These are phyloP conservation scores for Bufo bufo DNA, from an alignment of 2,113 vertebrate species.

Conservation along the genomic window DNA sequence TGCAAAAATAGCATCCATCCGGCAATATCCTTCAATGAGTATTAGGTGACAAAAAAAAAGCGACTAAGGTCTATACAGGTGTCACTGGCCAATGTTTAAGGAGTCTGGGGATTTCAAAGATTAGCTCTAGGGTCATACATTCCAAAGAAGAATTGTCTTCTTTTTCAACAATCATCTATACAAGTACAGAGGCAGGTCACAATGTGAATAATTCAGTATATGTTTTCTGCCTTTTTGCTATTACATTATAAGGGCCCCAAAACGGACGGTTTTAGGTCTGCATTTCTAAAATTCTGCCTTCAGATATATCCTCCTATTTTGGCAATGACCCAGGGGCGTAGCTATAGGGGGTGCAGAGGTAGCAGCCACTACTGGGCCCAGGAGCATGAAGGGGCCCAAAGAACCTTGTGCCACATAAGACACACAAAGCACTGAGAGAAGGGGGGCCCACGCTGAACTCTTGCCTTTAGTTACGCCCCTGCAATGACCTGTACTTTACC, in stretches of 20 bases:
- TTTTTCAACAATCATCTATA: not conserved
- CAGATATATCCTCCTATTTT: not conserved
- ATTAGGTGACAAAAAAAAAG: too few species aligned
- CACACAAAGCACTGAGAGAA: too few species aligned
- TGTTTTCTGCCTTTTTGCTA: slow-evolving; percentile 31
- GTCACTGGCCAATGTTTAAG: too few species aligned
- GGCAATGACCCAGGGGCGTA: slow-evolving; percentile 13
- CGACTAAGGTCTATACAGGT: too few species aligned
- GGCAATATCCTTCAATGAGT: too few species aligned
- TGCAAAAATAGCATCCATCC: too few species aligned
- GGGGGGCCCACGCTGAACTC: too few species aligned
- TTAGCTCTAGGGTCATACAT: slow-evolving; percentile 6
- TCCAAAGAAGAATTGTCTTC: slow-evolving; percentile 15
- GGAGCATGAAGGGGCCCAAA: too few species aligned
- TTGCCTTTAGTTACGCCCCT: too few species aligned
- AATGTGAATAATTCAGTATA: not conserved
- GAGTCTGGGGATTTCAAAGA: not conserved
- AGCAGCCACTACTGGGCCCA: too few species aligned
- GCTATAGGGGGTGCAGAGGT: too few species aligned
- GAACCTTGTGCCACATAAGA: too few species aligned
- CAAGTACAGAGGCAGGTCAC: not conserved
- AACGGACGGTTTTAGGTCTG: not conserved
- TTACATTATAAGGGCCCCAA: slow-evolving; percentile 19
- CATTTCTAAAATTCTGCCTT: slow-evolving; percentile 17
- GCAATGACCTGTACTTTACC: slow-evolving; percentile 21